A percentile compares a stretch with the other conserved stretches of the same genome.
phyloP scores from a whole-genome alignment of 1,140 invertebrate species.

The Lucilia sericata region DNA sequence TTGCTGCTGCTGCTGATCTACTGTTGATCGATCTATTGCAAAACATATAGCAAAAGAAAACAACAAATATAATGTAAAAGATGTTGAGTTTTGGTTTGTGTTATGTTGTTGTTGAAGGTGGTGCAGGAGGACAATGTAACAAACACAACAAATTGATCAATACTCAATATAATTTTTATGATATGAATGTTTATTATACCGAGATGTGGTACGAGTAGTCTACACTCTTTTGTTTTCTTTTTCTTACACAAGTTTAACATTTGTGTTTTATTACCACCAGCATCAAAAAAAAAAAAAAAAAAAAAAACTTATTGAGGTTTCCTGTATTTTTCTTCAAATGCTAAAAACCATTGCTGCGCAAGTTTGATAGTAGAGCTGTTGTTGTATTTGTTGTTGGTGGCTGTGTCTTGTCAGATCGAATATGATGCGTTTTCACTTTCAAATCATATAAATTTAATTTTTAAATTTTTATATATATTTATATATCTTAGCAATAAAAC shows the following conservation, averaged over 20 bases:
- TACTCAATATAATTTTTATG: not conserved
- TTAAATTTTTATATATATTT: not conserved
- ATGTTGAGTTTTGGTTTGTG: no score
- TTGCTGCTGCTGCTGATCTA: not conserved
- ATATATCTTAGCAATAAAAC: not conserved
- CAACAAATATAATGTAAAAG: not conserved
- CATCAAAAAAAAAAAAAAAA: not conserved
- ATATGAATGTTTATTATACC: not conserved
- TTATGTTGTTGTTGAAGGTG: not conserved
- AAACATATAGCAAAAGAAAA: not conserved
- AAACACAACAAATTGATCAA: not conserved
- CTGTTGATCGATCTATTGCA: conserved; percentile 7
- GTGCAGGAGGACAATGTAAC: not conserved
- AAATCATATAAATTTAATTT: conserved; percentile 37
- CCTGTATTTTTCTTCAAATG: conserved; percentile 7
- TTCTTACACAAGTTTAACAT: not conserved
- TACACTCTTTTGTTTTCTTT: not conserved
- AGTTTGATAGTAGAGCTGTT: not conserved
- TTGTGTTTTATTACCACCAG: conserved; percentile 12
- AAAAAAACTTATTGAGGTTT: not conserved
- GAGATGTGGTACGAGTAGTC: not conserved
- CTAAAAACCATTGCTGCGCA: not conserved
- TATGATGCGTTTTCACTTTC: conserved; percentile 42
- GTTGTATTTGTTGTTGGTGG: not conserved
- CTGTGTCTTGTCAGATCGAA: conserved; percentile 31